Conservation (phyloP, 2,888 invertebrate species). For the Exephanes ischioxanthus region DNA sequence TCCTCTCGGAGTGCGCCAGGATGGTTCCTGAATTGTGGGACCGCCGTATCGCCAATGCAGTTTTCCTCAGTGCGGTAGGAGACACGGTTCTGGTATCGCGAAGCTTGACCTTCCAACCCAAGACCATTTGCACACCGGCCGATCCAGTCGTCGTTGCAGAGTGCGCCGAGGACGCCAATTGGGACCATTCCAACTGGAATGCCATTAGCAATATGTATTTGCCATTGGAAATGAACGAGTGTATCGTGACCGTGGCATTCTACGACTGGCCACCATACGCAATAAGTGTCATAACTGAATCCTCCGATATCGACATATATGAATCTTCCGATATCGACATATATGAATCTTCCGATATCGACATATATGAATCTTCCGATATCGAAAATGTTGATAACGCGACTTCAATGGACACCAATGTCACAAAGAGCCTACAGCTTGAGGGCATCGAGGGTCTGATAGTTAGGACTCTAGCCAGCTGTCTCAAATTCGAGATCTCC, state of each 20-base stretch:
- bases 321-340: constrained; percentile 13
- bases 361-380: constrained; percentile 1
- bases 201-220: constrained; percentile 10
- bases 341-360: too few relatives aligned
- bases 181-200: not conserved
- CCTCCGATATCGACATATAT: too few relatives aligned
- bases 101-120: constrained; percentile 66
- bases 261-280: constrained; percentile 71
- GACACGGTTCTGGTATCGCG: constrained; percentile 68
- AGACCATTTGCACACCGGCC: constrained; percentile 64
- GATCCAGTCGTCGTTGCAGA: constrained; percentile 67
- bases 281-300: not conserved
- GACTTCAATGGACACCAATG: not conserved
- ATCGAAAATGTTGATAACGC: not conserved
- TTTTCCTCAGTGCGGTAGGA: constrained; percentile 69
- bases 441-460: constrained; percentile 68
- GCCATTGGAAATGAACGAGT: constrained; percentile 64
- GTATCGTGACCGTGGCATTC: constrained; percentile 69
- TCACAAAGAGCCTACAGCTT: not conserved
- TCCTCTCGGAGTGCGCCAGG: constrained; percentile 68
- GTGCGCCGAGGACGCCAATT: constrained; percentile 64
- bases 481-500: constrained; percentile 45
- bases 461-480: constrained; percentile 47
- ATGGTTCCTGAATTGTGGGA: constrained; percentile 70
- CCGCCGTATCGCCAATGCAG: constrained; percentile 65